These are phyloP conservation scores for Pterocles burchelli DNA, from an alignment of 2,113 vertebrate species.

Conservation along the genomic window DNA sequence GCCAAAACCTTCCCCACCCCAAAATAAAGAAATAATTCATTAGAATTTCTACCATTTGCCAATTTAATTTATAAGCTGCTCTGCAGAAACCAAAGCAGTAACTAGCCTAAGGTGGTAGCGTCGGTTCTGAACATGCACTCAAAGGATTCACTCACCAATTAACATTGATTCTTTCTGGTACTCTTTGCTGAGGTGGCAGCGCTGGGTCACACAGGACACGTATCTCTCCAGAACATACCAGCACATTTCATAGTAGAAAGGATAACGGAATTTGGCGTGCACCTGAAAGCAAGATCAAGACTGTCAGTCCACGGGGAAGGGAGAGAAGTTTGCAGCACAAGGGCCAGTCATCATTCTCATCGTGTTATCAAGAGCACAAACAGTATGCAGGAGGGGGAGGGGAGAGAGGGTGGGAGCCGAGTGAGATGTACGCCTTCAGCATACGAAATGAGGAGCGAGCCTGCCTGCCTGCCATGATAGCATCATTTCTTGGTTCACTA, in stretches of 20 bases:
- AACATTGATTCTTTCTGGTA: slow-evolving; percentile 82
- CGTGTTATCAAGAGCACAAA: slow-evolving; percentile 63
- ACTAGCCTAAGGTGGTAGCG: not conserved
- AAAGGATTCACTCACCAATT: slow-evolving; percentile 81
- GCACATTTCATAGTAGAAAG: slow-evolving; percentile 98
- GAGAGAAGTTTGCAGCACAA: slow-evolving; percentile 27
- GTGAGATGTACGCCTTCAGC: slow-evolving; percentile 54
- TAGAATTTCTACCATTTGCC: not conserved
- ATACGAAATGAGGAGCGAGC: slow-evolving; percentile 67
- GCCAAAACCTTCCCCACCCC: not conserved
- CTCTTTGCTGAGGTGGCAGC: slow-evolving; percentile 88
- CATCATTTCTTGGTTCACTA: slow-evolving; percentile 58
- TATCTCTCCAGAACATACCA: slow-evolving; percentile 99
- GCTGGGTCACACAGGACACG: slow-evolving; percentile 90
- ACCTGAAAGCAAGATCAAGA: slow-evolving; percentile 80
- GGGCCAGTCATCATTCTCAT: slow-evolving; percentile 38
- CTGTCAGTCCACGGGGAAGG: slow-evolving; percentile 14
- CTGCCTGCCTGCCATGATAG: slow-evolving; percentile 41
- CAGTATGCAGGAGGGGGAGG: slow-evolving; percentile 32
- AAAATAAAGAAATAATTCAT: not conserved
- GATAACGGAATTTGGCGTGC: slow-evolving; percentile 95
- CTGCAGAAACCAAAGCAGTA: slow-evolving; percentile 27
- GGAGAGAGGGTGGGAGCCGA: slow-evolving; percentile 37
- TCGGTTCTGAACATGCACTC: not conserved
- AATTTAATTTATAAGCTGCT: not conserved